These are phyloP conservation scores for Takifugu bimaculatus DNA, from an alignment of 2,113 vertebrate genomes.

Conservation along the genomic window DNA sequence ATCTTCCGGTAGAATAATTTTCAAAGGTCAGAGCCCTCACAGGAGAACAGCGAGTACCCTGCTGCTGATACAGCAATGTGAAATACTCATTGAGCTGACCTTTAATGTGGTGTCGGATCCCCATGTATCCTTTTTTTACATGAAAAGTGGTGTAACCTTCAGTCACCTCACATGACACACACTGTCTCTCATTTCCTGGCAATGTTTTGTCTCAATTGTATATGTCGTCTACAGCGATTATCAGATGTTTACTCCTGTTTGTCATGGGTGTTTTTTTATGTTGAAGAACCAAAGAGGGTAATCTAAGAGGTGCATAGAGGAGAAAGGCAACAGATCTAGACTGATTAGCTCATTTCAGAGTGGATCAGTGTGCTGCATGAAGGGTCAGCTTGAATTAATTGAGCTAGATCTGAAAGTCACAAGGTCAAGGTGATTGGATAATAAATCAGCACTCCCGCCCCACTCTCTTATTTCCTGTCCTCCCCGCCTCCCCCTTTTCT, in stretches of 20 bases:
- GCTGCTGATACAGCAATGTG: slow-evolving; percentile 20
- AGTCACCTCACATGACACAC: slow-evolving; percentile 22
- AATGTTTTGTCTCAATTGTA: neutral
- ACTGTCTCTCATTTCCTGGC: slow-evolving; percentile 24
- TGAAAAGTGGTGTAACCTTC: slow-evolving; percentile 33
- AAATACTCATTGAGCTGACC: slow-evolving; percentile 47
- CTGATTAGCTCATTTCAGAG: slow-evolving; percentile 46
- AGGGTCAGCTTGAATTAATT: slow-evolving; percentile 59
- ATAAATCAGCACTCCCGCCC: slow-evolving; percentile 63
- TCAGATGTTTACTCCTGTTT: too few relatives aligned
- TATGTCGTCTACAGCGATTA: too few relatives aligned
- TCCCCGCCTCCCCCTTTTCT: neutral
- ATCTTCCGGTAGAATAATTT: slow-evolving; percentile 6
- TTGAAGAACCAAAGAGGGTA: slow-evolving; percentile 10
- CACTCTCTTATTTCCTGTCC: slow-evolving; percentile 1
- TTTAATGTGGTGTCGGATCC: slow-evolving; percentile 31
- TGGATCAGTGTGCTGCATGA: slow-evolving; percentile 44
- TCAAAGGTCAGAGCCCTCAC: slow-evolving; percentile 31
- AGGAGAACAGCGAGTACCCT: slow-evolving; percentile 13
- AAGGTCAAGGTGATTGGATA: slow-evolving; percentile 71
- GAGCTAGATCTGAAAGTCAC: slow-evolving; percentile 64
- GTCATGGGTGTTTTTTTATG: too few relatives aligned
- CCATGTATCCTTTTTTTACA: slow-evolving; percentile 24
- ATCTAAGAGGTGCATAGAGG: slow-evolving; percentile 1
- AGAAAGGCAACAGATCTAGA: slow-evolving; percentile 15